Conservation (phyloP, 2,113 vertebrate species). For the Casuarius casuarius region DNA sequence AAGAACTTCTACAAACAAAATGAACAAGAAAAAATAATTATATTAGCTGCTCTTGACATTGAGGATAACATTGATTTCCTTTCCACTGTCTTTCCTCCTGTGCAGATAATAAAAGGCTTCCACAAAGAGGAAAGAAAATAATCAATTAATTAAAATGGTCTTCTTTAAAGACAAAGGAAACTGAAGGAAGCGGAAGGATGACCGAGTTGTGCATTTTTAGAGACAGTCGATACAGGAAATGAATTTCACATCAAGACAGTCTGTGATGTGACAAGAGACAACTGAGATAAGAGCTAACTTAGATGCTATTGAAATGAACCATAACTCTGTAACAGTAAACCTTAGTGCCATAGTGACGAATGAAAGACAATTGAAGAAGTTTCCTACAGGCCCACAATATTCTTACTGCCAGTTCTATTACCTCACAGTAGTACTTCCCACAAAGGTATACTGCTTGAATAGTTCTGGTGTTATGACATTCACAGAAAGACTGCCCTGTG, state of each 20-base stretch:
- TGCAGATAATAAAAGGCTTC: background rate
- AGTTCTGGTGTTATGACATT: background rate
- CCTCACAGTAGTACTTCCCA: background rate
- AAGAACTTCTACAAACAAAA: background rate
- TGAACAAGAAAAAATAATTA: background rate
- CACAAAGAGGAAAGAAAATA: background rate
- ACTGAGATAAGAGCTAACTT: background rate
- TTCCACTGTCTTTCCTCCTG: background rate
- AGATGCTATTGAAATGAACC: background rate
- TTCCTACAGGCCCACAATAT: background rate
- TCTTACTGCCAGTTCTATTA: background rate
- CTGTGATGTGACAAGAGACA: background rate
- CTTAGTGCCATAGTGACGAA: background rate
- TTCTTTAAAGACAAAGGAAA: background rate
- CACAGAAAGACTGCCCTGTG: background rate
- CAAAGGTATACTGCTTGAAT: background rate
- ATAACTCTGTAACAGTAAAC: background rate
- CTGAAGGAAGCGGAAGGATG: background rate
- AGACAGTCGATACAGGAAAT: background rate
- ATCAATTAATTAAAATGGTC: background rate
- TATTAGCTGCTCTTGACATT: background rate
- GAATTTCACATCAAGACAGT: background rate
- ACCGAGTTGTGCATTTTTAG: background rate
- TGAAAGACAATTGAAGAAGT: background rate
- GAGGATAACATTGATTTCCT: conserved; percentile 5